These are phyloP conservation scores for Monochamus alternatus DNA, from an alignment of 2,888 invertebrate species.

Conservation along the genomic window DNA sequence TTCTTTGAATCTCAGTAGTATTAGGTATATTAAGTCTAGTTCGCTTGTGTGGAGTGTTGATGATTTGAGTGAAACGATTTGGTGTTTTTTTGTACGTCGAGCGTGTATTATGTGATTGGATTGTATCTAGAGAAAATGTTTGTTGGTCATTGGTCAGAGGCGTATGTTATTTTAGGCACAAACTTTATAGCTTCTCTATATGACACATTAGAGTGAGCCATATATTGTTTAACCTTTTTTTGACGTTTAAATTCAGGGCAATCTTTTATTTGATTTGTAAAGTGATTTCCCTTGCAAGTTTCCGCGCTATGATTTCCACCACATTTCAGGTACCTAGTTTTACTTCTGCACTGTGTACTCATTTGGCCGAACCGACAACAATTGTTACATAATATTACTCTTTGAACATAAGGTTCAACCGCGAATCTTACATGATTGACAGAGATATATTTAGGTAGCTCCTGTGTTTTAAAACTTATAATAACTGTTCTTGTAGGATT, in stretches of 20 bases:
- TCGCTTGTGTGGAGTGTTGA: background rate
- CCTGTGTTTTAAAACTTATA: background rate
- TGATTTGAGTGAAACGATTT: background rate
- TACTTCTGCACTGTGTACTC: constrained; percentile 12
- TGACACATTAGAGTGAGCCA: constrained; percentile 15
- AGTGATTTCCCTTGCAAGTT: constrained; percentile 18
- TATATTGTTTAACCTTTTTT: constrained; percentile 19
- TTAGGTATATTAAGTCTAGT: constrained; percentile 4
- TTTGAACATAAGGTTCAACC: constrained; percentile 16
- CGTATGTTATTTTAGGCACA: constrained; percentile 25
- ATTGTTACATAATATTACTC: constrained; percentile 23
- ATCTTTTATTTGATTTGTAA: constrained; percentile 9
- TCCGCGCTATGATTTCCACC: constrained; percentile 8
- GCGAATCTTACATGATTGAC: constrained; percentile 14
- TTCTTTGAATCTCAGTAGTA: background rate
- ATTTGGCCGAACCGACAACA: constrained; percentile 24
- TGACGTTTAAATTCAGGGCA: constrained; percentile 28
- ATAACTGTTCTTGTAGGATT: background rate
- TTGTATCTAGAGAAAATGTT: background rate
- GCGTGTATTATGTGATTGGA: background rate
- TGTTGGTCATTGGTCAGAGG: constrained; percentile 12
- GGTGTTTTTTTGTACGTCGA: background rate
- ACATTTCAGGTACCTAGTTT: constrained; percentile 21
- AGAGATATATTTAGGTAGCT: background rate
- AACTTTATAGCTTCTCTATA: constrained; percentile 1